Evolutionary conservation across 2,888 invertebrate genomes (phyloP).

Genomic region (Leptopilina drosophilae): DNA sequence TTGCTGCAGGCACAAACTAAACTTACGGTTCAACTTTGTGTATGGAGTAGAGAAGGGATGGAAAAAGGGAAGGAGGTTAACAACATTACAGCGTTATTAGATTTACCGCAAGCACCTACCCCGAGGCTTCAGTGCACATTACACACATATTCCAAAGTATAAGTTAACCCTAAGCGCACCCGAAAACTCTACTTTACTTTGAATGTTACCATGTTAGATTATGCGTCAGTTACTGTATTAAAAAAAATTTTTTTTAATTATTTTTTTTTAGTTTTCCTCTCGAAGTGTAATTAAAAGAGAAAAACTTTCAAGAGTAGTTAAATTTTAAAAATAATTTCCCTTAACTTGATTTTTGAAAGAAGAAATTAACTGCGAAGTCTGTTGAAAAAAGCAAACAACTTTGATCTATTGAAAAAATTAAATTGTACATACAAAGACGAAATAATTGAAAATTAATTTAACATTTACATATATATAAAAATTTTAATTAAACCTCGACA

Average conservation of each 20-base stretch:
- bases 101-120: constrained; percentile 76
- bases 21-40: constrained; percentile 73
- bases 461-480: too few relatives aligned
- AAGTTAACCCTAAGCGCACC: constrained; percentile 53
- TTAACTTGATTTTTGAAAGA: too few relatives aligned
- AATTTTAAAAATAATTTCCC: too few relatives aligned
- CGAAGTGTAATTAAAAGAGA: too few relatives aligned
- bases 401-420: too few relatives aligned
- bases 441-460: too few relatives aligned
- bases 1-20: constrained; percentile 69
- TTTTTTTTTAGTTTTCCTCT: too few relatives aligned
- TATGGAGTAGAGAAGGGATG: constrained; percentile 29
- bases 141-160: constrained; percentile 52
- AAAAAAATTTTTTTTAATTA: not conserved
- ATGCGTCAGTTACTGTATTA: constrained; percentile 4
- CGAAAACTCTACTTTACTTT: constrained; percentile 54
- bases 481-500: too few relatives aligned
- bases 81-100: constrained; percentile 76
- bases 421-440: too few relatives aligned
- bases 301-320: too few relatives aligned
- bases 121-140: constrained; percentile 65
- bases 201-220: constrained; percentile 48
- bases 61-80: constrained; percentile 63
- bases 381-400: too few relatives aligned
- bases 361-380: too few relatives aligned